A percentile compares a stretch with the other conserved stretches of the same genome.
Evolutionary conservation across 2,113 vertebrate genomes (phyloP).

Genomic region (Centropus unirufus): DNA sequence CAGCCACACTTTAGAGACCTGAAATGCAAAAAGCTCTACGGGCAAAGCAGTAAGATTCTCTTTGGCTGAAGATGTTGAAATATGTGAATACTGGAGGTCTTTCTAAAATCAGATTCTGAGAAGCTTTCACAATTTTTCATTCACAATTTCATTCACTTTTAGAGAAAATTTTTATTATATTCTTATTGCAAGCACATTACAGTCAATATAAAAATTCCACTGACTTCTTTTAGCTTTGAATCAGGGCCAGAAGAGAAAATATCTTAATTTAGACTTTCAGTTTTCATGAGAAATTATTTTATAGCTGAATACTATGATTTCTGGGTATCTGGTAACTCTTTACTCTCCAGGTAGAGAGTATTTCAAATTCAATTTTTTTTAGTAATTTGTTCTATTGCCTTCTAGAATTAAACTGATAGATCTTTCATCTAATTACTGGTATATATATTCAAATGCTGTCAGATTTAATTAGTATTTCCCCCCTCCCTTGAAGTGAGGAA

Average conservation of each 20-base stretch:
- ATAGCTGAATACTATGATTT: background rate
- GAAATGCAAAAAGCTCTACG: background rate
- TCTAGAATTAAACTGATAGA: conserved; percentile 45
- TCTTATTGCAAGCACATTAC: background rate
- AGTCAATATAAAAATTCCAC: background rate
- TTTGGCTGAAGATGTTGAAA: background rate
- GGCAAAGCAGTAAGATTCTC: background rate
- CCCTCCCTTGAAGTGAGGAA: conserved; percentile 18
- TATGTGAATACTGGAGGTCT: background rate
- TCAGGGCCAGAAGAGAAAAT: background rate
- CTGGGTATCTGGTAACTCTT: background rate
- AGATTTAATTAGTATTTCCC: conserved; percentile 60
- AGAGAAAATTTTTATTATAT: background rate
- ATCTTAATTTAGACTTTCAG: background rate
- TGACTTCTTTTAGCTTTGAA: background rate
- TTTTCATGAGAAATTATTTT: background rate
- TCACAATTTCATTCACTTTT: background rate
- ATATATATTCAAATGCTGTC: conserved; percentile 52
- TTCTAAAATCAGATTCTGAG: background rate
- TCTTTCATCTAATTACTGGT: conserved; percentile 37
- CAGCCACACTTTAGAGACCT: background rate
- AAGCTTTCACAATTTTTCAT: background rate
- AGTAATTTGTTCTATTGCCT: conserved; percentile 36
- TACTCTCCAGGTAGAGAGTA: conserved; percentile 23
- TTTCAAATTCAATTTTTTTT: conserved; percentile 53